Evolutionary conservation across 2,113 vertebrate species (phyloP), one percentile per base, ranked within the genome.

Genomic region (Bolborhynchus lineola): DNA sequence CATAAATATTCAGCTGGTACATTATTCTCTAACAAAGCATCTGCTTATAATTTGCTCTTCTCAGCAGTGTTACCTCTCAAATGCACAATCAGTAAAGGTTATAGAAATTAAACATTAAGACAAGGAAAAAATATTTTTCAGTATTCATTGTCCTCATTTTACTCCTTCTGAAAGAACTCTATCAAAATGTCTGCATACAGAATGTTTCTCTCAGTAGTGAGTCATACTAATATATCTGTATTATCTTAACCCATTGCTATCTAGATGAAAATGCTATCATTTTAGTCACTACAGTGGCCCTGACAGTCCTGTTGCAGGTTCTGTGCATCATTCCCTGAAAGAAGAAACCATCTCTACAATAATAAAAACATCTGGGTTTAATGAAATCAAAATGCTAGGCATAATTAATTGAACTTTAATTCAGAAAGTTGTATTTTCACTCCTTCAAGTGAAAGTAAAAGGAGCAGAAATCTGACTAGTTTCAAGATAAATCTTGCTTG

Each of bases 11-110:
- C 81, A 91, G 87, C 39, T 50, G 17, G 21, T 50, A 60, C 6
- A 16, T 67, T 85, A 68, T 82, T 93, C 29, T 35, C 55, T 87
- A 90, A 91, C 55, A 93, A 92, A 92, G 59, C 60, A 93, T 42
- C 68, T 83, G 46, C 46, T 74, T 10, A 35, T 35, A 63, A 81
- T 67, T 81, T 86, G 29, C 29, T 86, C 64, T 74, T 90, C 68
- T 93, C 72, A 88, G 63, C 71, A 82, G 69, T 44, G 68, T 49
- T 88, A 69, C 46, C 31, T 83, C 71, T 77, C 49, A 93, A 88
- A 88, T 29, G 39, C 47, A 70, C 46, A 69, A 46, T 37, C 50
- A 63, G 52, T 82, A 87, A 89, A 87, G 13, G 62, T 89, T 63
- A 75, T 1, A 41, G 35, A 91, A 49, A 49, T 49, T 21, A 49